phyloP scores from a whole-genome alignment of 2,888 invertebrate species.

The Ephialtes manifestator region DNA sequence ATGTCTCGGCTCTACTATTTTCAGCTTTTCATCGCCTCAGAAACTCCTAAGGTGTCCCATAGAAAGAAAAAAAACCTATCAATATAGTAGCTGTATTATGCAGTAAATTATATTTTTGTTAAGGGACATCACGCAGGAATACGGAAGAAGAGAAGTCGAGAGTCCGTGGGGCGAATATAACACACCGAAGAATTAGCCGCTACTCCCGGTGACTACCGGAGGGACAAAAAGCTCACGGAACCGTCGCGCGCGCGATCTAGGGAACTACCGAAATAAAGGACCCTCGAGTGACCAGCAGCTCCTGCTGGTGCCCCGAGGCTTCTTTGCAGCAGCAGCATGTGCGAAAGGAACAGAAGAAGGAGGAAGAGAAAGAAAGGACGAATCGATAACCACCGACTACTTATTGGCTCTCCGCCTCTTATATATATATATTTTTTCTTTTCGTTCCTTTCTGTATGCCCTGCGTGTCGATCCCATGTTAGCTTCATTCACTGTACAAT shows the following conservation, averaged over 20 bases:
- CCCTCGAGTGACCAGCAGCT: slow-evolving; percentile 49
- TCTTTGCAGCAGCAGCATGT: slow-evolving; percentile 38
- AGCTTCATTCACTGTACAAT: slow-evolving; percentile 50
- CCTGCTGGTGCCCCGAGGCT: slow-evolving; percentile 56
- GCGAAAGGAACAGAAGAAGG: slow-evolving; percentile 49
- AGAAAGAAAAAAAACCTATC: no score
- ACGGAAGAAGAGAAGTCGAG: slow-evolving; percentile 14
- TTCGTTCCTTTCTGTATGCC: slow-evolving; percentile 32
- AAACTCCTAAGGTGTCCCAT: no score
- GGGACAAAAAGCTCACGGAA: slow-evolving; percentile 65
- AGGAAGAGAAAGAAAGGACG: slow-evolving; percentile 57
- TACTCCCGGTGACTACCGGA: slow-evolving; percentile 57
- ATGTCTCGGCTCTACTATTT: no score
- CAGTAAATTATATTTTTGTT: no score
- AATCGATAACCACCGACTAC: slow-evolving; percentile 69
- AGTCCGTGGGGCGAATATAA: slow-evolving; percentile 42
- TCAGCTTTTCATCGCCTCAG: no score
- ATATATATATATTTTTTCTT: slow-evolving; percentile 42
- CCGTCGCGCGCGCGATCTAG: slow-evolving; percentile 53
- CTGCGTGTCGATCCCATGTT: slow-evolving; percentile 31
- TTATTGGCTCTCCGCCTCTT: slow-evolving; percentile 62
- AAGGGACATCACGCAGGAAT: no score
- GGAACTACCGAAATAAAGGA: slow-evolving; percentile 66
- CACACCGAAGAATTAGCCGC: slow-evolving; percentile 67
- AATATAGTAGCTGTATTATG: no score